Percentiles rank a stretch among this genome's conserved stretches.
Conservation (phyloP, 92 coral and sea anemone species). For the Diadumene lineata region DNA sequence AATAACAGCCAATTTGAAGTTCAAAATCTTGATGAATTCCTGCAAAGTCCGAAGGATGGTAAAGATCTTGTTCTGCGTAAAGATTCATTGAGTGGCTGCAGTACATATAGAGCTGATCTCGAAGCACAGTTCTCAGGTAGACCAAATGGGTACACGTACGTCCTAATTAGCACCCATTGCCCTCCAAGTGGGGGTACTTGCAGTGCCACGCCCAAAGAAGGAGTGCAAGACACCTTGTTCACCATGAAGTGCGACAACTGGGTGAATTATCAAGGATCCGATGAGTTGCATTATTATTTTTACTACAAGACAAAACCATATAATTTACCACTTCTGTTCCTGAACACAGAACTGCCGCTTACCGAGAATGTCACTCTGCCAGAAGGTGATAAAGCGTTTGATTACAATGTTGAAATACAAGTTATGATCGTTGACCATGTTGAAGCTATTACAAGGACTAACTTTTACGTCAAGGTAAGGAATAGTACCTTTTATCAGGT, state of each 20-base stretch:
- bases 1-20: constrained; percentile 20
- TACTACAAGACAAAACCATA: constrained; percentile 20
- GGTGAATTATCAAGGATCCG: background rate
- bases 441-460: background rate
- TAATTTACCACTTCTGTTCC: constrained; percentile 14
- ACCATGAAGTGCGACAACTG: constrained; percentile 47
- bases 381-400: constrained; percentile 19
- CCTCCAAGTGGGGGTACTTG: constrained; percentile 53
- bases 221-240: constrained; percentile 6
- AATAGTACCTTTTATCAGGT: too few relatives aligned
- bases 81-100: constrained; percentile 32
- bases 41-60: background rate
- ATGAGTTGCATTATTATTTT: constrained; percentile 15
- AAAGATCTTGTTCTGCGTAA: constrained; percentile 29
- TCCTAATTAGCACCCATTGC: constrained; percentile 21
- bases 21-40: background rate
- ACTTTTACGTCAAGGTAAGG: constrained; percentile 31
- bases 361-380: constrained; percentile 2
- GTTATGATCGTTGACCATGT: constrained; percentile 1
- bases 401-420: constrained; percentile 13
- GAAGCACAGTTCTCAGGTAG: constrained; percentile 20
- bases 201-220: constrained; percentile 22
- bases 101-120: constrained; percentile 39
- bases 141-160: constrained; percentile 43
- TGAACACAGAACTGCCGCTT: background rate